Evolutionary conservation across 2,888 invertebrate species (phyloP).

Genomic region (Eulithis testata): DNA sequence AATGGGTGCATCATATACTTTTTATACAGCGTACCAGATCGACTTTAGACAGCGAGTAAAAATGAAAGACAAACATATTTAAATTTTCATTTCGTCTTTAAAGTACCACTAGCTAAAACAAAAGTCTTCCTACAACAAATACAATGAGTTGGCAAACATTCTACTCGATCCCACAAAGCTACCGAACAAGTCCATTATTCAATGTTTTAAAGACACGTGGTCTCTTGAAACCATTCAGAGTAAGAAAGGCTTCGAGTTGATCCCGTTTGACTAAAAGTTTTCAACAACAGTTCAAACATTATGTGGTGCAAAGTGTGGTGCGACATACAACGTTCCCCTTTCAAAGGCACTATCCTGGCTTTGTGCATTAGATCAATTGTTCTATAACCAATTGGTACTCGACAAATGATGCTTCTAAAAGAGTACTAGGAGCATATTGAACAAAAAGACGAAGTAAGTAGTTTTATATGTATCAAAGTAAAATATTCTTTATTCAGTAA

Average conservation of each 20-base stretch:
- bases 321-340: constrained; percentile 77
- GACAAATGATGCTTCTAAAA: neutral
- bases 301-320: constrained; percentile 55
- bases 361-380: constrained; percentile 62
- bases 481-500: too few relatives aligned
- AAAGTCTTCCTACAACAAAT: constrained; percentile 24
- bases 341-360: constrained; percentile 58
- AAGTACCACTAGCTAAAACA: constrained; percentile 20
- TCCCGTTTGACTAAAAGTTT: constrained; percentile 76
- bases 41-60: neutral
- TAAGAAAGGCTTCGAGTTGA: constrained; percentile 70
- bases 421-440: neutral
- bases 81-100: constrained; percentile 11
- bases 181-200: constrained; percentile 65
- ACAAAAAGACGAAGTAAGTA: too few relatives aligned
- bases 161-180: constrained; percentile 50
- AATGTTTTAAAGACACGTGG: constrained; percentile 68
- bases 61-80: constrained; percentile 12
- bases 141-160: constrained; percentile 31
- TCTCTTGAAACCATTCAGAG: constrained; percentile 55
- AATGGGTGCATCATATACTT: too few relatives aligned
- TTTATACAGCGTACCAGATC: too few relatives aligned
- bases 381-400: constrained; percentile 33
- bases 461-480: too few relatives aligned
- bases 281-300: constrained; percentile 82